These are phyloP conservation scores for Pseudomyrmex concolor DNA, from an alignment of 1,140 invertebrate genomes.

Conservation along the genomic window DNA sequence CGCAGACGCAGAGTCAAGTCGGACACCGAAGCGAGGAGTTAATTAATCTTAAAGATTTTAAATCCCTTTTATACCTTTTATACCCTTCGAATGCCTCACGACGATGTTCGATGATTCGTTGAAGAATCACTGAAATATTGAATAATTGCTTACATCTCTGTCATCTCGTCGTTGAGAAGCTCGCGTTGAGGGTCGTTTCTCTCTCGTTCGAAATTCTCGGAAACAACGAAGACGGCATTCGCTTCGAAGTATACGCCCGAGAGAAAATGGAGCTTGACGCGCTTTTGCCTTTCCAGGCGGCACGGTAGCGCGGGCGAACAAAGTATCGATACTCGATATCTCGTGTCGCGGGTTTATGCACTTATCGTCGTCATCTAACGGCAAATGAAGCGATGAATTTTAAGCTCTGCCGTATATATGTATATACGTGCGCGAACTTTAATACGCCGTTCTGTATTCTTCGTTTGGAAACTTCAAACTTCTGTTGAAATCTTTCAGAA, in stretches of 20 bases:
- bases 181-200: not conserved
- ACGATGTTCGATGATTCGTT: not conserved
- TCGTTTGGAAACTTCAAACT: slow-evolving; percentile 7
- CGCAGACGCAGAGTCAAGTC: not conserved
- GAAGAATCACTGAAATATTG: not conserved
- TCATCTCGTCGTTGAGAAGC: not conserved
- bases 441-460: slow-evolving; percentile 14
- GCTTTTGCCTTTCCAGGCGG: not conserved
- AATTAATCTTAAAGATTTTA: slow-evolving; percentile 46
- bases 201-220: not conserved
- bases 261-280: slow-evolving; percentile 5
- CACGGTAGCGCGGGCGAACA: too few relatives aligned
- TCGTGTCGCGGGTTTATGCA: slow-evolving; percentile 44
- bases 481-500: slow-evolving; percentile 11
- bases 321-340: slow-evolving; percentile 49
- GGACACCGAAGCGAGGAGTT: slow-evolving; percentile 9
- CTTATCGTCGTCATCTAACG: slow-evolving; percentile 39
- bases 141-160: not conserved
- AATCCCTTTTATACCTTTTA: slow-evolving; percentile 13
- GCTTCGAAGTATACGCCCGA: not conserved
- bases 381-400: slow-evolving; percentile 47
- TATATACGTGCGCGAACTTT: slow-evolving; percentile 37
- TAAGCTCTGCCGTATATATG: slow-evolving; percentile 13
- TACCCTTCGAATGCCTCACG: too few relatives aligned
- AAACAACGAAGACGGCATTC: not conserved